phyloP scores from a whole-genome alignment of 2,797 vertebrate genomes.

The Smutsia gigantea region DNA sequence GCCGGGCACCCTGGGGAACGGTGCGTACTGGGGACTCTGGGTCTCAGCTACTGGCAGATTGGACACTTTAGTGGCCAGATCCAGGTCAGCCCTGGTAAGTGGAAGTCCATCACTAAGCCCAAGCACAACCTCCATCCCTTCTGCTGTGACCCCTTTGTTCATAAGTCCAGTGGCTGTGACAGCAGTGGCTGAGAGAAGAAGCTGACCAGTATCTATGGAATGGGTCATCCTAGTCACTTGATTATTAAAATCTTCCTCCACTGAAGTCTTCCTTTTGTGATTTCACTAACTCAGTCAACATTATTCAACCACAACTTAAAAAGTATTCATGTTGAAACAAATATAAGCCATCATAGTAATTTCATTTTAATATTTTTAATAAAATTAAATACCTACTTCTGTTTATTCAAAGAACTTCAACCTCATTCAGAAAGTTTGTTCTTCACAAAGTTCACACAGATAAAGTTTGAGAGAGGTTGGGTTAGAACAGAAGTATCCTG shows the following conservation, averaged over 20 bases:
- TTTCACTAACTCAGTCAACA: neutral
- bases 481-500: neutral
- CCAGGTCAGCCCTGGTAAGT: neutral
- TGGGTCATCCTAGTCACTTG: neutral
- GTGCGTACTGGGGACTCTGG: fast-evolving
- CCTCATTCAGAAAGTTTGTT: neutral
- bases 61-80: too few relatives aligned
- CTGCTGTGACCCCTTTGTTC: fast-evolving
- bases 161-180: neutral
- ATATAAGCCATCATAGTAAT: neutral
- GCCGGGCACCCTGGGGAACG: neutral
- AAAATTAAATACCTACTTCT: neutral
- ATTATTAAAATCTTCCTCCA: neutral
- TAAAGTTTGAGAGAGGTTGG: neutral
- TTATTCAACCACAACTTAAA: neutral
- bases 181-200: neutral
- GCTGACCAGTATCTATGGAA: neutral
- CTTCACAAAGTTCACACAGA: neutral
- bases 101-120: neutral
- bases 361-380: neutral
- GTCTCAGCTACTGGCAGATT: fast-evolving
- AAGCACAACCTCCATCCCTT: fast-evolving
- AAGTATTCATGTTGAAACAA: neutral
- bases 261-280: neutral
- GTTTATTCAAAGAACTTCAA: slow-evolving; percentile 13